Evolutionary conservation across 2,888 invertebrate genomes (phyloP).

Genomic region (Diplolepis rosae): DNA sequence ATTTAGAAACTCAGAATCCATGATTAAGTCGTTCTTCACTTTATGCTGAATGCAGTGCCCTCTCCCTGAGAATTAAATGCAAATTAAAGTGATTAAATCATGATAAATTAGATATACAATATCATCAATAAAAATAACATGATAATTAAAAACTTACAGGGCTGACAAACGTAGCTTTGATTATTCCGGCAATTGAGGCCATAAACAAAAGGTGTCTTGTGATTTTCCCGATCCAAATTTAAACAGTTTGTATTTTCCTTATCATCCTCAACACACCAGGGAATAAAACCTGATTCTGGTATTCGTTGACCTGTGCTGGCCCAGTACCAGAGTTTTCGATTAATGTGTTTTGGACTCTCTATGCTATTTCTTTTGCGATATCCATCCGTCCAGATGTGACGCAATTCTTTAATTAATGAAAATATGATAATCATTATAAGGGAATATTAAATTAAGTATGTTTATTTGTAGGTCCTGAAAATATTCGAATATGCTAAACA

Average conservation of each 20-base stretch:
- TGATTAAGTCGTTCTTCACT: constrained; percentile 2
- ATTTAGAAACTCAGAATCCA: constrained; percentile 20
- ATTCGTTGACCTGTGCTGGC: constrained; percentile 35
- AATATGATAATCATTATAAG: not conserved
- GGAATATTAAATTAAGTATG: not conserved
- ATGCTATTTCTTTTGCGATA: not conserved
- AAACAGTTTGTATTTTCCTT: constrained; percentile 45
- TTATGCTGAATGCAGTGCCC: constrained; percentile 14
- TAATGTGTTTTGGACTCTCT: not conserved
- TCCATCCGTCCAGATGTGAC: constrained; percentile 51
- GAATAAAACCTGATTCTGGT: constrained; percentile 42
- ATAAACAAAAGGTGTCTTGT: constrained; percentile 51
- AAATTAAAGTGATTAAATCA: not conserved
- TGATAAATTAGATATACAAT: not conserved
- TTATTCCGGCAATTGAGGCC: constrained; percentile 49
- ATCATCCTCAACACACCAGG: constrained; percentile 48
- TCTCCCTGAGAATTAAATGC: not conserved
- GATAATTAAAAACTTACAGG: constrained; percentile 44
- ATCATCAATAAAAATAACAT: too few species aligned
- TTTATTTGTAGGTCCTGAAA: not conserved
- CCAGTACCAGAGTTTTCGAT: constrained; percentile 45
- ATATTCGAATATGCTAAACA: not conserved
- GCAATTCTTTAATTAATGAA: constrained; percentile 40
- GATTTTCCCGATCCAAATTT: constrained; percentile 54
- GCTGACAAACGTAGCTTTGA: constrained; percentile 53